Evolutionary conservation across 2,888 invertebrate genomes (phyloP), one percentile per base, ranked within the genome.

Genomic region (Eremobia ochroleuca): DNA sequence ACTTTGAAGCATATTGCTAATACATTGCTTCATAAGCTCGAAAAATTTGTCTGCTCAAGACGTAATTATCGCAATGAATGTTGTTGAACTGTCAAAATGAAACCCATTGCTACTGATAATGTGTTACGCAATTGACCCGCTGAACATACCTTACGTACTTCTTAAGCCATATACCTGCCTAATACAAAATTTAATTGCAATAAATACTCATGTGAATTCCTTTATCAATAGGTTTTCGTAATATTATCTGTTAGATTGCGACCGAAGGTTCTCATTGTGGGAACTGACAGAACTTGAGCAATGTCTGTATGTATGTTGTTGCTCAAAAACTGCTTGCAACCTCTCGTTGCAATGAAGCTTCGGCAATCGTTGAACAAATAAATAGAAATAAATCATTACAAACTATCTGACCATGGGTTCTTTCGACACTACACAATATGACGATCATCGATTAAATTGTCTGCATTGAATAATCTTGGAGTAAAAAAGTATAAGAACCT

Each of bases 301-400:
- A 88, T 83, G 55, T 85, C 82, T 82, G 81, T 64, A 52, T 73
- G 80, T 61, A 31, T 77, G 79, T 52, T 52, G 65, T 87, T 88
- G 76, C 86, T 77, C 65, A 89, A 88, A 88, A 85, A 87, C 55
- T 74, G 71, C 43, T 79, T 71, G 77, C 73, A 81, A 85, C 55
- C 59, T 69, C 65, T 73, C 73, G 28, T 79, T 86, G 81, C 74
- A 77, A 74, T 73, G 62, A 66, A 62, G 80, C 79, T 83, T 77
- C 59, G 49, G 28, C 55, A 34, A 34, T 77, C 34, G 58, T 62
- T 70, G 28, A 65, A 37, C 58, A 76, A 69, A 67, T 66, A 69
- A 69, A 62, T 64, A 59, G 11, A 72, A 78, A 78, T 55, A 78
- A 73, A 74, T 58, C n/a, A 67, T 49, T 61, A 59, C 31, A 34